These are phyloP conservation scores for Drosophila grimshawi DNA, from an alignment of 1,140 invertebrate genomes.

Conservation along the genomic window DNA sequence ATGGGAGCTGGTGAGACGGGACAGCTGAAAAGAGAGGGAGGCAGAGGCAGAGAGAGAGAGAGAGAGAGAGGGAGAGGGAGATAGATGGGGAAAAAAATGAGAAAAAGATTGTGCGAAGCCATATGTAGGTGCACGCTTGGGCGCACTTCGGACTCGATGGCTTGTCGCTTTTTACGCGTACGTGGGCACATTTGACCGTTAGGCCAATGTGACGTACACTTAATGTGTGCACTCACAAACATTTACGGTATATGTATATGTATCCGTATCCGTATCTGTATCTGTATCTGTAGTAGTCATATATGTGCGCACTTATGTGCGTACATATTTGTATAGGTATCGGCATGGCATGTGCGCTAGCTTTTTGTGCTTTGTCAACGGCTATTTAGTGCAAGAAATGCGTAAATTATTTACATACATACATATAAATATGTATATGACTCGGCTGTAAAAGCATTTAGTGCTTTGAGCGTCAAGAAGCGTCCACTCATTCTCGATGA, in stretches of 20 bases:
- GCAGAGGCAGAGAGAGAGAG: background rate
- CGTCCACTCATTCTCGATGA: slow-evolving; percentile 16
- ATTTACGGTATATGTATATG: slow-evolving; percentile 2
- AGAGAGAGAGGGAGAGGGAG: slow-evolving; percentile 13
- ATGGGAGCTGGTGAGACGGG: background rate
- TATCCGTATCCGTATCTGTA: background rate
- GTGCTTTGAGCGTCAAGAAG: slow-evolving; percentile 22
- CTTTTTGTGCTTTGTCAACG: slow-evolving; percentile 55
- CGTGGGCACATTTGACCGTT: slow-evolving; percentile 66
- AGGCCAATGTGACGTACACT: slow-evolving; percentile 31
- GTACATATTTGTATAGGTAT: slow-evolving; percentile 8
- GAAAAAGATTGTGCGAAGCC: slow-evolving; percentile 54
- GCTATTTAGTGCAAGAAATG: slow-evolving; percentile 78
- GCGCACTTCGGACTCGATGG: slow-evolving; percentile 25
- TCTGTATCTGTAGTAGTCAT: background rate
- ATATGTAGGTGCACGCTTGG: slow-evolving; percentile 46
- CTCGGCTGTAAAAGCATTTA: slow-evolving; percentile 50
- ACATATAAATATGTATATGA: background rate
- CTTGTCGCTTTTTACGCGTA: slow-evolving; percentile 63
- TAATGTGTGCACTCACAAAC: slow-evolving; percentile 25
- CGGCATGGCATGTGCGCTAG: slow-evolving; percentile 23
- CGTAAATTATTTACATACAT: slow-evolving; percentile 68
- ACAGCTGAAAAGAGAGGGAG: slow-evolving; percentile 1
- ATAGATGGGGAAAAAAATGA: background rate
- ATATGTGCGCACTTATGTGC: slow-evolving; percentile 1